These are phyloP conservation scores for Tadarida brasiliensis DNA, from an alignment of 2,797 vertebrate genomes.

Conservation along the genomic window DNA sequence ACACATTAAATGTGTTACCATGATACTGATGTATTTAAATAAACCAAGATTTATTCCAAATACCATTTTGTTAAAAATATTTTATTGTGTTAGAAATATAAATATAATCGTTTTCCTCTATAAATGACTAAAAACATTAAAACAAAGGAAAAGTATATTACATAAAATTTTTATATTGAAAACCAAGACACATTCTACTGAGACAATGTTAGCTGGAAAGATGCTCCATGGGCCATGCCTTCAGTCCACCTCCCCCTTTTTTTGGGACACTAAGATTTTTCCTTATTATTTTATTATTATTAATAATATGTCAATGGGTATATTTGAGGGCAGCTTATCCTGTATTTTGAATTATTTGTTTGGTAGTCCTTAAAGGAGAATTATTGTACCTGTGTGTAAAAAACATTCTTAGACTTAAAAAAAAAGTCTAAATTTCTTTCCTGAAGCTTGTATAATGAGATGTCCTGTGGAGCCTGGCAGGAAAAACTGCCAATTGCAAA, in stretches of 20 bases:
- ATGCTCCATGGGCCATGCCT: fast-evolving
- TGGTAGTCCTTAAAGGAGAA: conserved; percentile 30
- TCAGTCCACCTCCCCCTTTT: background rate
- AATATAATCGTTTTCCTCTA: background rate
- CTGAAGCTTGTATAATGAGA: conserved; percentile 70
- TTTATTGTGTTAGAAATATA: background rate
- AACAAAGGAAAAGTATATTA: background rate
- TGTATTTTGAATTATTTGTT: conserved; percentile 23
- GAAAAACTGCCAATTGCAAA: conserved; percentile 74
- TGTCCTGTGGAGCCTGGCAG: conserved; percentile 39
- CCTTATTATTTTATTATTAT: background rate
- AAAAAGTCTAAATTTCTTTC: conserved; percentile 64
- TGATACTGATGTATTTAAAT: background rate
- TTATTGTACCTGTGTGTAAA: conserved; percentile 3
- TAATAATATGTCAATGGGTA: background rate
- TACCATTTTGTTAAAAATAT: background rate
- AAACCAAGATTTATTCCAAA: background rate
- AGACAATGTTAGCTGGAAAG: background rate
- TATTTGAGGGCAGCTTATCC: background rate
- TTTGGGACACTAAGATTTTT: background rate
- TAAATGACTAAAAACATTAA: background rate
- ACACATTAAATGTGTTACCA: background rate
- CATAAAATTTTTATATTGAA: background rate
- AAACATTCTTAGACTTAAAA: conserved; percentile 14
- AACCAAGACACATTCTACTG: background rate